These are phyloP conservation scores for Epinotia brunnichana DNA, from an alignment of 2,888 invertebrate genomes.

Conservation along the genomic window DNA sequence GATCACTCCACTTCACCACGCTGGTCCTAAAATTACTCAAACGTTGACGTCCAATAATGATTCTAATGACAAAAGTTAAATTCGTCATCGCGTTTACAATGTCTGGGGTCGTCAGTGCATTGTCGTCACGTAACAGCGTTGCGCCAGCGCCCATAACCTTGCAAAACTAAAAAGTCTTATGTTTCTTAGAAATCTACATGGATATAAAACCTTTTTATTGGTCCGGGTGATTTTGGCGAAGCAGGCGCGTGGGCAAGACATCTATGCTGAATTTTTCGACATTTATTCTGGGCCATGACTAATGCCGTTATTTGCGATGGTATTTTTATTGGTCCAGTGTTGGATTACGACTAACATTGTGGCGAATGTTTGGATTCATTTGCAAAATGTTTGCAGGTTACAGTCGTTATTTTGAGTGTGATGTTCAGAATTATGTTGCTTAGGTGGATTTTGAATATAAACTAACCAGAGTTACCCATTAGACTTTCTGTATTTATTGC, in stretches of 20 bases:
- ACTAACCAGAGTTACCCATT: too few relatives aligned
- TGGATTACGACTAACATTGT: slow-evolving; percentile 63
- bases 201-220: slow-evolving; percentile 13
- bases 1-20: slow-evolving; percentile 24
- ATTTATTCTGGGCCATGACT: slow-evolving; percentile 74
- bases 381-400: slow-evolving; percentile 48
- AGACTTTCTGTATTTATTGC: too few relatives aligned
- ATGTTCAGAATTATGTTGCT: neutral
- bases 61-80: slow-evolving; percentile 40
- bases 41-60: slow-evolving; percentile 39
- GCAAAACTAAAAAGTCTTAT: slow-evolving; percentile 22
- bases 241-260: slow-evolving; percentile 63
- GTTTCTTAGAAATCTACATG: slow-evolving; percentile 6
- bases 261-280: slow-evolving; percentile 61
- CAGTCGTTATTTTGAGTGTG: slow-evolving; percentile 22
- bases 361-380: slow-evolving; percentile 60
- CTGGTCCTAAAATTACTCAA: slow-evolving; percentile 39
- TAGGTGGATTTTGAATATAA: too few relatives aligned
- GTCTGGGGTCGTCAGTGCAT: slow-evolving; percentile 48
- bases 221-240: slow-evolving; percentile 58
- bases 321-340: slow-evolving; percentile 71
- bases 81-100: slow-evolving; percentile 57
- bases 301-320: slow-evolving; percentile 70
- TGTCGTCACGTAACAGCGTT: slow-evolving; percentile 53
- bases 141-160: slow-evolving; percentile 19